Percentiles rank a stretch among this genome's conserved stretches.
These are phyloP conservation scores for Pseudolycoriella hygida DNA, from an alignment of 2,888 invertebrate genomes.

Conservation along the genomic window DNA sequence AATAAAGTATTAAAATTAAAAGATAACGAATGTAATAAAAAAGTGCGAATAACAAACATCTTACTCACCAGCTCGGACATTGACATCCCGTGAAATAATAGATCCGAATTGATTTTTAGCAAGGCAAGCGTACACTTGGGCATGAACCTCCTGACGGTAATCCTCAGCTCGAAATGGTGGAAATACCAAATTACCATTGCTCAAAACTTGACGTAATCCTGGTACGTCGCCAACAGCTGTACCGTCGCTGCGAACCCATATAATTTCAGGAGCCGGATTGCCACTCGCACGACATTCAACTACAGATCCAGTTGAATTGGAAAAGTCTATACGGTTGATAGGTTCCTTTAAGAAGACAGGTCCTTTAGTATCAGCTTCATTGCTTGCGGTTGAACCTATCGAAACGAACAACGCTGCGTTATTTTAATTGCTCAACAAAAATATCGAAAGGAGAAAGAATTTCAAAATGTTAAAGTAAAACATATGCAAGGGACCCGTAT, in stretches of 20 bases:
- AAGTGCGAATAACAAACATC: conserved; percentile 9
- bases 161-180: conserved; percentile 88
- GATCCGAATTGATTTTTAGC: conserved; percentile 80
- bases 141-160: conserved; percentile 86
- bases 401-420: too few relatives aligned
- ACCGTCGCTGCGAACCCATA: conserved; percentile 85
- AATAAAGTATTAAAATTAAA: too few relatives aligned
- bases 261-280: conserved; percentile 77
- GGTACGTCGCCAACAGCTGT: conserved; percentile 82
- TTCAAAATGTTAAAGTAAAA: too few relatives aligned
- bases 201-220: conserved; percentile 67
- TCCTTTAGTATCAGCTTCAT: conserved; percentile 65
- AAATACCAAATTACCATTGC: conserved; percentile 85
- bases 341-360: conserved; percentile 88
- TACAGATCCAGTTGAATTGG: conserved; percentile 82
- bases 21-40: conserved; percentile 1
- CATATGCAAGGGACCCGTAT: too few relatives aligned
- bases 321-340: conserved; percentile 80
- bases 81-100: conserved; percentile 80
- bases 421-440: too few relatives aligned
- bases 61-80: conserved; percentile 81
- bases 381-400: conserved; percentile 12
- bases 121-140: conserved; percentile 83
- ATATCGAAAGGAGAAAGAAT: too few relatives aligned
- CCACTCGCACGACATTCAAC: conserved; percentile 86